These are phyloP conservation scores for Damaliscus lunatus DNA, from an alignment of 2,113 vertebrate species.

Conservation along the genomic window DNA sequence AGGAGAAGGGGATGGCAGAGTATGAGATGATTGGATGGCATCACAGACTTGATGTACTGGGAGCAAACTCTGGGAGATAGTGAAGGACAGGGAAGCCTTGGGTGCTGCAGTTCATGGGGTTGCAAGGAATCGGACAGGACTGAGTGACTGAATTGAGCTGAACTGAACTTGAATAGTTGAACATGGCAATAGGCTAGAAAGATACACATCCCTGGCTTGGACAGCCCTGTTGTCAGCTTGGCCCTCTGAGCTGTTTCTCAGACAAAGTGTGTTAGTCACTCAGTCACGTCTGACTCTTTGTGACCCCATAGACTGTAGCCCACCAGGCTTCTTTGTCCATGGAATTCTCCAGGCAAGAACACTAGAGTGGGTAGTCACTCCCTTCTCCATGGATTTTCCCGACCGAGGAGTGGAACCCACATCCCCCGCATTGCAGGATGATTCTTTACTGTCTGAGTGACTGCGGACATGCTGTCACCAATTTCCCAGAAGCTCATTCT, in stretches of 20 bases:
- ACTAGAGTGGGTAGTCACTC: neutral
- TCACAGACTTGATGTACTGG: neutral
- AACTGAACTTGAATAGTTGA: neutral
- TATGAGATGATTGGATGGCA: neutral
- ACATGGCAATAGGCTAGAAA: neutral
- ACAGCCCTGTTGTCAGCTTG: neutral
- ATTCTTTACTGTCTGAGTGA: neutral
- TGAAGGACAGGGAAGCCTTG: neutral
- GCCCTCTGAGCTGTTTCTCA: neutral
- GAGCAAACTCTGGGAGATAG: neutral
- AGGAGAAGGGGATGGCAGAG: neutral
- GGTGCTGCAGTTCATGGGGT: neutral
- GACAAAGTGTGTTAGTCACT: neutral
- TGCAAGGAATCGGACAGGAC: neutral
- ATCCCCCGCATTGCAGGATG: neutral
- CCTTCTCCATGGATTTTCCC: neutral
- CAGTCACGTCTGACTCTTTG: neutral
- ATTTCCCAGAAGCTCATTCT: neutral
- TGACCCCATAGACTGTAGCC: neutral
- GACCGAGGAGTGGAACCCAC: fast-evolving
- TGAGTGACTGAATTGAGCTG: neutral
- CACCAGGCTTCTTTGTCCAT: neutral
- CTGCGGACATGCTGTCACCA: neutral
- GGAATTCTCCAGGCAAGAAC: neutral
- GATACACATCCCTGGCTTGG: no score